Base-by-base conservation (phyloP, 2,888 invertebrate species). In the Metopia argyrocephala region DNA sequence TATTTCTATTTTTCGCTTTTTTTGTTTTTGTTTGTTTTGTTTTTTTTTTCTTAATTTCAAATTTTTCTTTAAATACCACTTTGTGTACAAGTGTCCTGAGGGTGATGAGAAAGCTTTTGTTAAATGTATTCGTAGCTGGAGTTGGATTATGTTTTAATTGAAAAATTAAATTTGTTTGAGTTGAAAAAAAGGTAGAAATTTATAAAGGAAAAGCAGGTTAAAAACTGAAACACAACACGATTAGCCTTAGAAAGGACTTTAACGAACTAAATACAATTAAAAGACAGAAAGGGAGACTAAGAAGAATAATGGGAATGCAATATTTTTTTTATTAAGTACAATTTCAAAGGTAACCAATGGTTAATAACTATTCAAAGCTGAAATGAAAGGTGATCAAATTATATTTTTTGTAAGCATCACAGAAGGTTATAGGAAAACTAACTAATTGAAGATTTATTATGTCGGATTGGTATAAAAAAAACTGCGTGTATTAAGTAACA, bases 61-160 rank as follows among this genome's bases (percentile, higher is more conserved):
- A 59, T 50, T 48, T 50, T 18, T 50, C 28, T 59, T 52, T 20
- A 50, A 38, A 38, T 61, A 61, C 61, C 50, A n/a, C n/a, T n/a
- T 18, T 50, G 57, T 15, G 38, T 38, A 9, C 38, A 9, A 12
- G 12, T 4, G 0, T 38, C 38, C 15, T 2, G 6, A 3, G 4
- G 3, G 15, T 15, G 15, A 38, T 12, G 38, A 12, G 12, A 38
- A 15, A 38, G 15, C 3, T 38, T 38, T 38, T 38, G 38, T 12
- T 12, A 38, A 15, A 1, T 38, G 38, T 15, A 12, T 38, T 15
- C 15, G 15, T 38, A 4, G 38, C 12, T 46, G 46, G 15, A 25
- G 20, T 69, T 23, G 57, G 64, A 64, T 74, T 74, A 21, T 74
- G 64, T 74, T 74, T 79, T 79, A 74, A 74, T 79, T 74, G 69